Base-by-base conservation (phyloP, 2,888 invertebrate species). In the Oligia strigilis region DNA sequence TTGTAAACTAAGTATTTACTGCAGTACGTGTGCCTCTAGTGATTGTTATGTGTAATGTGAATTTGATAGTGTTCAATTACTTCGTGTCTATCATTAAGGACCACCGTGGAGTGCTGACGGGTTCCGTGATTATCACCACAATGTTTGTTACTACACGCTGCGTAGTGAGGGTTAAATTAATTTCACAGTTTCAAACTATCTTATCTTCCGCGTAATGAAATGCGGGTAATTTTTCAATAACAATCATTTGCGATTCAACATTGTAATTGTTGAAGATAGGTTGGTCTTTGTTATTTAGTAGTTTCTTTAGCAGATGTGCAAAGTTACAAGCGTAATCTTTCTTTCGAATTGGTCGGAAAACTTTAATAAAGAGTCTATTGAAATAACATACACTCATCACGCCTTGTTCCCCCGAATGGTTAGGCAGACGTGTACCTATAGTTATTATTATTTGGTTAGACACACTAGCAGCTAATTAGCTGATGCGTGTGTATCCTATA, bases 41-140 rank as follows among this genome's bases (percentile, higher is more conserved):
- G 81, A 90, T 90, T 86, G 87, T 76, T 60, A 75, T 55, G 81
- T 78, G 78, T 90, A 89, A 90, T 89, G 90, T 78, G 82, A 79
- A 84, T 90, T 89, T 88, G 85, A 90, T 90, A 84, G 88, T 82
- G 66, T 73, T 82, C 77, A 84, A 90, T 88, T 86, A 86, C 80
- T 70, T 49, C 65, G 52, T 60, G 60, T 80, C 80, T 86, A 77
- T 89, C 84, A 87, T 87, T 81, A 88, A 60, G 76, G 90, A 86
- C 90, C 90, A 87, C 90, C 89, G 67, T 58, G 80, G 80, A 75
- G 77, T 49, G 76, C 65, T 79, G 78, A 79, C 81, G 23, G 81
- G 78, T 81, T 85, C 71, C 75, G 72, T 75, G 76, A 78, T 82
- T 81, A 83, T 72, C 71, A 65, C 69, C 65, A 83, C 77, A 73